phyloP scores from a whole-genome alignment of 2,797 vertebrate genomes.

The Geotrypetes seraphini region DNA sequence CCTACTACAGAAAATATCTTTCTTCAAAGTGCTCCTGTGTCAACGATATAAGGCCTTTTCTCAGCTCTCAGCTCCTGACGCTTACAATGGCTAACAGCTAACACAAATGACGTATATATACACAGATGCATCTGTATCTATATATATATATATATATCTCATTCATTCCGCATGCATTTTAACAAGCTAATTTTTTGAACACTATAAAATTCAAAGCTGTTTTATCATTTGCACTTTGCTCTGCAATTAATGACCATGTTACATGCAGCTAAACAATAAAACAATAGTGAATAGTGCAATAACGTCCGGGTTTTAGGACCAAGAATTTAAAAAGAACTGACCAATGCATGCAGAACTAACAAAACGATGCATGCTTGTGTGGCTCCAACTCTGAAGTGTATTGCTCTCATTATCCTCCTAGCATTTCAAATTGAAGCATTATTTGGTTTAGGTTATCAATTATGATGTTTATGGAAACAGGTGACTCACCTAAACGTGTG shows the following conservation, averaged over 20 bases:
- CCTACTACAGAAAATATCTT: constrained; percentile 23
- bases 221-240: constrained; percentile 27
- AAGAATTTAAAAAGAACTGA: constrained; percentile 27
- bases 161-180: constrained; percentile 25
- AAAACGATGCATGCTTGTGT: constrained; percentile 28
- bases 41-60: constrained; percentile 16
- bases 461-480: constrained; percentile 32
- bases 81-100: constrained; percentile 28
- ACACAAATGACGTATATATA: constrained; percentile 26
- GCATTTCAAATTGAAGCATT: constrained; percentile 37
- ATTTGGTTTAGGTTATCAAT: constrained; percentile 39
- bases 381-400: constrained; percentile 23
- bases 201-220: not conserved
- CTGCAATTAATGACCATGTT: constrained; percentile 29
- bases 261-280: constrained; percentile 41
- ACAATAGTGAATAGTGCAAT: constrained; percentile 17
- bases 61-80: too few species aligned
- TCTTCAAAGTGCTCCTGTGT: constrained; percentile 22
- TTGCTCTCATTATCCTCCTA: constrained; percentile 37
- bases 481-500: constrained; percentile 22
- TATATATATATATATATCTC: not conserved
- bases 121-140: too few species aligned
- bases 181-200: too few species aligned
- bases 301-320: too few species aligned
- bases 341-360: constrained; percentile 33